Conservation (phyloP, 2,888 invertebrate species). For the Agrilus mali region DNA sequence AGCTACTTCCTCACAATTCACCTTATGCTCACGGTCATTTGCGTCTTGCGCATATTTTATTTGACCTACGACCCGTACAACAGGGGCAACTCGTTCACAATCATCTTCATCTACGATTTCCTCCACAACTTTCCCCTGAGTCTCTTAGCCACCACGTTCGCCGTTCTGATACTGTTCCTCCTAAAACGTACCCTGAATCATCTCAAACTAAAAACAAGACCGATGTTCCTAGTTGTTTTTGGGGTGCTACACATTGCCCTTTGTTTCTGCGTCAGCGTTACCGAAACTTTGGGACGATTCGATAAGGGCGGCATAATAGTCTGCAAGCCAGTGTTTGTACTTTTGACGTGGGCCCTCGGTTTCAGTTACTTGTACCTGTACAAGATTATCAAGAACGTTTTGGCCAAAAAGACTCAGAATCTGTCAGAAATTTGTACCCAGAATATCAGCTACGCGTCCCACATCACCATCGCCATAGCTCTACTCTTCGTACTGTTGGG, state of each 20-base stretch:
- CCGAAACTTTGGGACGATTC: conserved; percentile 41
- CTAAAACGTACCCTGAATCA: conserved; percentile 62
- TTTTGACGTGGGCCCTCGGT: conserved; percentile 73
- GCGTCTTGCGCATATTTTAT: conserved; percentile 72
- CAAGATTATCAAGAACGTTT: conserved; percentile 58
- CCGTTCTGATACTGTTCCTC: conserved; percentile 74
- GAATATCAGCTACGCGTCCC: conserved; percentile 76
- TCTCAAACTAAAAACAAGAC: conserved; percentile 56
- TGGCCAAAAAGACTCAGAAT: conserved; percentile 66
- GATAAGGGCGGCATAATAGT: conserved; percentile 45
- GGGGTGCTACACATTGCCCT: conserved; percentile 67
- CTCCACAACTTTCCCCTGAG: conserved; percentile 77
- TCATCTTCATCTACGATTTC: conserved; percentile 61
- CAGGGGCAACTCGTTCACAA: conserved; percentile 65
- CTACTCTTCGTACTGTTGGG: conserved; percentile 74
- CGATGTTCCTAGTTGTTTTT: conserved; percentile 64
- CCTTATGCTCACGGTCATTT: conserved; percentile 68
- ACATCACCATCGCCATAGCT: conserved; percentile 79
- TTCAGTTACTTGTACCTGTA: conserved; percentile 77
- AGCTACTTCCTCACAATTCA: conserved; percentile 82
- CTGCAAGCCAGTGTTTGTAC: conserved; percentile 75
- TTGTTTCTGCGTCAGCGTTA: conserved; percentile 72
- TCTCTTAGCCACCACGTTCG: conserved; percentile 79
- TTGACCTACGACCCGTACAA: conserved; percentile 89
- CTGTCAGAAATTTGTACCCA: conserved; percentile 63